Conservation (phyloP, 2,113 vertebrate species). For the Engraulis encrasicolus region DNA sequence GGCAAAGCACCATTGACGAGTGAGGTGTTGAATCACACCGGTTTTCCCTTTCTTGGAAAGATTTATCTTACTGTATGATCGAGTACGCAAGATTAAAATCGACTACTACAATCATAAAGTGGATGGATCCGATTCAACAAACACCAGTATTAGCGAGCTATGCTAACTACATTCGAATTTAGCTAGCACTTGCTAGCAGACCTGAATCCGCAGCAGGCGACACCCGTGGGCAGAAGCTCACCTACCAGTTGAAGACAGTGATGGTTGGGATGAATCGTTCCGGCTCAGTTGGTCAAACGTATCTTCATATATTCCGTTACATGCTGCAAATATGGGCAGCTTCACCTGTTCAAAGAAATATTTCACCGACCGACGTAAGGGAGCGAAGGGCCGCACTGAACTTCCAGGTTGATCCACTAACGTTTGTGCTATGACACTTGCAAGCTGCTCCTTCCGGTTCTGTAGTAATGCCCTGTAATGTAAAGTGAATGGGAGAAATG, state of each 20-base stretch:
- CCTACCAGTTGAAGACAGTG: background rate
- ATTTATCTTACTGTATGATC: too few species aligned
- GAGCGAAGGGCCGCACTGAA: background rate
- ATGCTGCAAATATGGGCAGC: background rate
- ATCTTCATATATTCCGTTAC: background rate
- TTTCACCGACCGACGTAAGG: background rate
- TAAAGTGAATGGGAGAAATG: background rate
- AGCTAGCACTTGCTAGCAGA: background rate
- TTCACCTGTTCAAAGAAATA: constrained; percentile 4
- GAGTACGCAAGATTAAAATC: too few species aligned
- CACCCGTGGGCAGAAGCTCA: background rate
- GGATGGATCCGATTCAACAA: background rate
- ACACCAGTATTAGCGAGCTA: background rate
- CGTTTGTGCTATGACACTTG: constrained; percentile 36
- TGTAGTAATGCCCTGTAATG: background rate
- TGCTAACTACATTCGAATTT: background rate
- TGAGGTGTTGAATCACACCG: too few species aligned
- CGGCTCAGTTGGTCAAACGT: background rate
- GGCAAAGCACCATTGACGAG: background rate
- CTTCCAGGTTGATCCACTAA: constrained; percentile 38
- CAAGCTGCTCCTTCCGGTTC: constrained; percentile 50
- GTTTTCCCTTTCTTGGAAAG: too few species aligned
- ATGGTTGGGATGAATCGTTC: background rate
- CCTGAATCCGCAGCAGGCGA: background rate
- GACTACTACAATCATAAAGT: too few species aligned